Conservation (phyloP, 1,140 invertebrate species). For the Ostrea denselamellosa region DNA sequence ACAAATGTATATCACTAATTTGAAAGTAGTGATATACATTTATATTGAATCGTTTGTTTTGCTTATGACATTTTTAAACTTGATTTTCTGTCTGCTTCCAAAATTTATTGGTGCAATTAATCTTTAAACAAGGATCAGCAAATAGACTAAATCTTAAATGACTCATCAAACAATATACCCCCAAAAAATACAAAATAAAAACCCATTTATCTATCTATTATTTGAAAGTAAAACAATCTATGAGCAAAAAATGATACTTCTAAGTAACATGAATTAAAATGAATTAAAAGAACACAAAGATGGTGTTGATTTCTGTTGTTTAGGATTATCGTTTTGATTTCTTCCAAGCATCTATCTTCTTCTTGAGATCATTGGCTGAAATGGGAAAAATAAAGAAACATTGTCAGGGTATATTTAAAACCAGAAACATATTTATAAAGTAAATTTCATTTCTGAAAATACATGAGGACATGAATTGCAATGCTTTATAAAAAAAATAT, state of each 20-base stretch:
- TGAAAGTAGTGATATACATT: too few relatives aligned
- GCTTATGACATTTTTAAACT: too few relatives aligned
- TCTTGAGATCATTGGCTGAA: slow-evolving; percentile 60
- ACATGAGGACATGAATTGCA: too few relatives aligned
- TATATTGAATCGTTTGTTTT: too few relatives aligned
- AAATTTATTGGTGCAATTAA: background rate
- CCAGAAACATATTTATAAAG: background rate
- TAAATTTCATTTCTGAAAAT: too few relatives aligned
- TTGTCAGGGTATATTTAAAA: background rate
- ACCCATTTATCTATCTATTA: background rate
- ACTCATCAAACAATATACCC: background rate
- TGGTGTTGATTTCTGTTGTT: background rate
- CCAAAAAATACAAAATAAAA: background rate
- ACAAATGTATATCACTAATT: too few relatives aligned
- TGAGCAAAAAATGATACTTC: background rate
- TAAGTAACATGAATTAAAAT: slow-evolving; percentile 6
- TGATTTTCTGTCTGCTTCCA: background rate
- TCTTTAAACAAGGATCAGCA: background rate
- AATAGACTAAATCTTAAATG: background rate
- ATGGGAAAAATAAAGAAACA: slow-evolving; percentile 40
- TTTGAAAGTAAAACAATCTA: background rate
- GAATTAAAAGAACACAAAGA: slow-evolving; percentile 17
- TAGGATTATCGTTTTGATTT: slow-evolving; percentile 19
- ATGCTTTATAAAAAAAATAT: too few relatives aligned
- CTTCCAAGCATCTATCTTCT: slow-evolving; percentile 59